phyloP scores from a whole-genome alignment of 1,140 invertebrate genomes.

The Trachymyrmex septentrionalis region DNA sequence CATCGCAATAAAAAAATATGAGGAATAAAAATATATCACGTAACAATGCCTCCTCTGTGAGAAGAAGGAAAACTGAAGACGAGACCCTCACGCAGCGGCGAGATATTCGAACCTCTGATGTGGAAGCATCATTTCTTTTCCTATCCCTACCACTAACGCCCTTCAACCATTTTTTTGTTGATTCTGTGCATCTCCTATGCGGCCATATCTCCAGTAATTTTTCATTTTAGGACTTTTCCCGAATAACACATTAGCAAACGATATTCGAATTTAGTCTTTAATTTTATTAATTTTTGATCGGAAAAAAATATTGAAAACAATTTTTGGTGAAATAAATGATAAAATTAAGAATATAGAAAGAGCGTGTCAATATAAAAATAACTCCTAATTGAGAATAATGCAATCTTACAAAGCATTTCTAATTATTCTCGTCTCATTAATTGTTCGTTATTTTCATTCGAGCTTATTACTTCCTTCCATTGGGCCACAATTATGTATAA shows the following conservation, averaged over 20 bases:
- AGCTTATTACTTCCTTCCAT: not conserved
- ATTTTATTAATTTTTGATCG: not conserved
- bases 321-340: not conserved
- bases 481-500: not conserved
- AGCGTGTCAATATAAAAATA: not conserved
- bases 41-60: constrained; percentile 66
- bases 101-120: constrained; percentile 17
- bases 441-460: not conserved
- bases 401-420: not conserved
- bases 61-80: constrained; percentile 24
- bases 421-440: not conserved
- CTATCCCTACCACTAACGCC: not conserved
- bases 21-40: constrained; percentile 79
- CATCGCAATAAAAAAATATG: constrained; percentile 77
- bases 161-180: not conserved
- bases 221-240: not conserved
- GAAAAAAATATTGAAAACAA: constrained; percentile 1
- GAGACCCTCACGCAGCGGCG: constrained; percentile 37
- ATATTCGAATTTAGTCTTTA: constrained; percentile 3
- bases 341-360: not conserved
- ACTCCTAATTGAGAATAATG: not conserved
- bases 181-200: not conserved
- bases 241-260: constrained; percentile 1
- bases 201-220: not conserved
- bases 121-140: constrained; percentile 13